Percentiles rank a stretch among this genome's conserved stretches.
Conservation (phyloP, 2,888 invertebrate genomes). For the Petrolisthes cinctipes region DNA sequence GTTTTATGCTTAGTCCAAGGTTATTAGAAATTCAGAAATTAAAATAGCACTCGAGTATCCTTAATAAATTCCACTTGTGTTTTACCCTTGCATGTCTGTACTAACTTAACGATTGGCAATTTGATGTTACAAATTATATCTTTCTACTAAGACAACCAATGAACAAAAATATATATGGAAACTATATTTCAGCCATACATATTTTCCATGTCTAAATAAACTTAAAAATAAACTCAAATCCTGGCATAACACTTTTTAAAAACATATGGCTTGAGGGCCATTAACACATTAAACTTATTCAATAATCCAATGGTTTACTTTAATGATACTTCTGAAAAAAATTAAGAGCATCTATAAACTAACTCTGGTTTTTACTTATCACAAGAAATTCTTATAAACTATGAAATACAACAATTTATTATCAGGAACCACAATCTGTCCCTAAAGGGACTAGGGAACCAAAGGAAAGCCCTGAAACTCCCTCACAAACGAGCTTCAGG, state of each 20-base stretch:
- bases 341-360: conserved; percentile 49
- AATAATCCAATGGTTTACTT: conserved; percentile 41
- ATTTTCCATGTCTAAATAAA: conserved; percentile 46
- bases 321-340: conserved; percentile 36
- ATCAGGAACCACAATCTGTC: conserved; percentile 58
- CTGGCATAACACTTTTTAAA: conserved; percentile 43
- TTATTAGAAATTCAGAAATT: conserved; percentile 38
- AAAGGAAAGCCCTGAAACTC: conserved; percentile 39
- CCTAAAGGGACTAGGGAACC: conserved; percentile 27
- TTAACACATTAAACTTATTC: conserved; percentile 12
- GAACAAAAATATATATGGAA: conserved; percentile 29
- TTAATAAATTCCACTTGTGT: conserved; percentile 34
- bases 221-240: conserved; percentile 55
- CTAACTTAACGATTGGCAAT: conserved; percentile 1
- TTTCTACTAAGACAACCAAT: conserved; percentile 27
- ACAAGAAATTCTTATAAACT: conserved; percentile 60
- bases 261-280: conserved; percentile 8
- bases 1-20: conserved; percentile 46
- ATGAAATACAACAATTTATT: conserved; percentile 61
- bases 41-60: conserved; percentile 21
- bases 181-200: conserved; percentile 49
- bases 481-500: conserved; percentile 4
- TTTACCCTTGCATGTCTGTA: conserved; percentile 18
- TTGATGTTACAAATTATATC: not conserved
- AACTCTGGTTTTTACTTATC: conserved; percentile 59